Percentiles rank a stretch among this genome's conserved stretches.
phyloP scores from a whole-genome alignment of 2,888 invertebrate genomes.

The Holacanthella duospinosa region DNA sequence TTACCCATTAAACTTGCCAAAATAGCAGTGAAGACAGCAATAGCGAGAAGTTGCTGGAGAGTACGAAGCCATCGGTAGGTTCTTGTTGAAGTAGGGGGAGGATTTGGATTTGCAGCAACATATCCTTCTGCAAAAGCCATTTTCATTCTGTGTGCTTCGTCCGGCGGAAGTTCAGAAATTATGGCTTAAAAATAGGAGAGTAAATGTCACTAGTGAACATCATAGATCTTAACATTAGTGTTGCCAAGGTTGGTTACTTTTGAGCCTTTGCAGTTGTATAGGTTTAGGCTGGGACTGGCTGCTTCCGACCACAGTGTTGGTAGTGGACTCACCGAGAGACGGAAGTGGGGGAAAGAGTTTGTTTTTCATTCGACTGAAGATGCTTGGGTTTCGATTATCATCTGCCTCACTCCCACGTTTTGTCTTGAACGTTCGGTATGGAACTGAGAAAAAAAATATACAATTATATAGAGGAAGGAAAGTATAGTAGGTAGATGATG shows the following conservation, averaged over 20 bases:
- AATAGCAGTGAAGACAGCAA: conserved; percentile 60
- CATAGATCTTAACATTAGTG: neutral
- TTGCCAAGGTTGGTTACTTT: conserved; percentile 20
- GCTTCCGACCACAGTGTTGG: neutral
- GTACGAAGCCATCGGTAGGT: conserved; percentile 51
- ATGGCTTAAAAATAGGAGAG: conserved; percentile 47
- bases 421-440: conserved; percentile 68
- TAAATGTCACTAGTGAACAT: conserved; percentile 23
- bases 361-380: conserved; percentile 57
- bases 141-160: conserved; percentile 64
- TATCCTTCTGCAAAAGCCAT: conserved; percentile 88
- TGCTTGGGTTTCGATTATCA: conserved; percentile 57
- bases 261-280: conserved; percentile 27
- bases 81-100: conserved; percentile 41
- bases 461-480: neutral
- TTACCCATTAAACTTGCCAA: conserved; percentile 51
- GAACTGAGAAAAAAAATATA: conserved; percentile 39
- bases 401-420: conserved; percentile 61
- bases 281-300: conserved; percentile 9
- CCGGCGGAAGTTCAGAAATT: conserved; percentile 46
- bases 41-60: conserved; percentile 60
- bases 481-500: neutral
- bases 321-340: too few species aligned
- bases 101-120: conserved; percentile 52
- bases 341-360: conserved; percentile 40